Base-by-base conservation (phyloP, 2,888 invertebrate genomes). In the Antitype chi region DNA sequence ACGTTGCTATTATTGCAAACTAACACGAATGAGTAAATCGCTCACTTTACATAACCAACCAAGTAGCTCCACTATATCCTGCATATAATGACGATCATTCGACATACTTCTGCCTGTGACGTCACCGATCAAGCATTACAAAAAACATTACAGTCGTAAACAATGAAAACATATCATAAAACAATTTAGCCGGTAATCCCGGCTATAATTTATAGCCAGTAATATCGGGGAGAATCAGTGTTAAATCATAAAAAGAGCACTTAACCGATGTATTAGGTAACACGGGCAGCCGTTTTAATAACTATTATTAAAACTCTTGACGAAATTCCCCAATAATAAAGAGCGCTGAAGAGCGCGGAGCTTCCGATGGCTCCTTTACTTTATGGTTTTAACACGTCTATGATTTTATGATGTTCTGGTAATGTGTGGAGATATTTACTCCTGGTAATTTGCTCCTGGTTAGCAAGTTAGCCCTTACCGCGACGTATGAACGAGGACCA, bases 171-270 rank as follows among this genome's bases (percentile, higher is more conserved):
- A 94, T 93, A 94, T 93, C 94, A 93, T 95, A 95, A 95, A 96
- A 96, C 95, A 95, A 96, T 96, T 95, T 94, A 93, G 89, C 91
- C 90, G 89, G 92, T 94, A 94, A 94, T 94, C 94, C 90, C 89
- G 88, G 87, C 81, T 87, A 90, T 95, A 94, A 96, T 96, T 96
- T 95, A 96, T 93, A 91, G 90, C 90, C 93, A 84, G 92, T 94
- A 94, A 95, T 94, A 95, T 95, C 93, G 91, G 91, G 89, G 91
- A 85, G 94, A 94, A 95, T 95, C 95, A 93, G 94, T 94, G 95
- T 94, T 95, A 94, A 94, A 96, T 95, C 96, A 95, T 96, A 95
- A 96, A 95, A 95, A 94, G 93, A 93, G 88, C 94, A 94, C 94
- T 95, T 95, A 94, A 93, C 94, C 91, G 92, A 90, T 91, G 91